phyloP scores from a whole-genome alignment of 2,888 invertebrate species.

The Eristalis pertinax region DNA sequence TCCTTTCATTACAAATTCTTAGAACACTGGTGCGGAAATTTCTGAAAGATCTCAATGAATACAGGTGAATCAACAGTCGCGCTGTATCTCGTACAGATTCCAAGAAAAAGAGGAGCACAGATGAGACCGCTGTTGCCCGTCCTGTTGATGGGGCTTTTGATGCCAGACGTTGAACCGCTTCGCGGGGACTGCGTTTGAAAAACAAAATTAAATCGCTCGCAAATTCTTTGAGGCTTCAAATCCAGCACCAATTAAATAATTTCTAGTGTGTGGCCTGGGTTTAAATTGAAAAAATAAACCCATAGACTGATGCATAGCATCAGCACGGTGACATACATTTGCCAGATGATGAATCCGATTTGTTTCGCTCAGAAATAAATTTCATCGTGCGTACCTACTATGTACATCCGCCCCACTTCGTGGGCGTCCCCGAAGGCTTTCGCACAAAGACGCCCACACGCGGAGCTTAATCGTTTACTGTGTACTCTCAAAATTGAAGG shows the following conservation, averaged over 20 bases:
- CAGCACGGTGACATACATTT: background rate
- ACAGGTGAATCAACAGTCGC: background rate
- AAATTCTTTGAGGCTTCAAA: background rate
- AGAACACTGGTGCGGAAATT: background rate
- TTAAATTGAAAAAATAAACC: background rate
- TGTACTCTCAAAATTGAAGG: background rate
- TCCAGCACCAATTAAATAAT: background rate
- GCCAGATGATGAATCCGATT: background rate
- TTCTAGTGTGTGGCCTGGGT: background rate
- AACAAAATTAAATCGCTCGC: background rate
- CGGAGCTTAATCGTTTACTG: background rate
- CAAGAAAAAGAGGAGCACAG: background rate
- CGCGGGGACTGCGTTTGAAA: background rate
- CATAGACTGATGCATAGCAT: background rate
- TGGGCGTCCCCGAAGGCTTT: background rate
- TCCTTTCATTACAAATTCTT: background rate
- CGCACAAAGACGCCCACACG: background rate
- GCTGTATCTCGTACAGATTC: background rate
- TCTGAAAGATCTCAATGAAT: background rate
- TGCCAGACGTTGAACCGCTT: background rate
- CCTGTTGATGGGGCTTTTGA: background rate
- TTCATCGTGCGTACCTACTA: background rate
- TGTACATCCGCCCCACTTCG: too few relatives aligned
- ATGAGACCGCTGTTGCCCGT: background rate
- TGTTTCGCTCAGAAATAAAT: background rate